phyloP scores from a whole-genome alignment of 92 coral and sea anemone species.

The Zoanthus solanderi region DNA sequence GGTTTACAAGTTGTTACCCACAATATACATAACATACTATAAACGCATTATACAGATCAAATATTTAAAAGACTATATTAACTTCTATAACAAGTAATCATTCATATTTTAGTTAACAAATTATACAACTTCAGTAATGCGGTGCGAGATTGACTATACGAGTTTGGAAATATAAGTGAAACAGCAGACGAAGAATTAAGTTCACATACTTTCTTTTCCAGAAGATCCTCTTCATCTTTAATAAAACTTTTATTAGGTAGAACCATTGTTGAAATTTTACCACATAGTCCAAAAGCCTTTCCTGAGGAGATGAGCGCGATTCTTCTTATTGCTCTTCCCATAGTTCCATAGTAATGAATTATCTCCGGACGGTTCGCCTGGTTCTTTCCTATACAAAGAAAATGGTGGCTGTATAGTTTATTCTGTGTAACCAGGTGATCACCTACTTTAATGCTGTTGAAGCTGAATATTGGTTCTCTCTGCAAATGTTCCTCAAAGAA shows the following conservation, averaged over 20 bases:
- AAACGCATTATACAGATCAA: too few species aligned
- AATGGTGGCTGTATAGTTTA: slow-evolving; percentile 27
- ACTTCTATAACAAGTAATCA: too few species aligned
- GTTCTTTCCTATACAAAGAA: slow-evolving; percentile 37
- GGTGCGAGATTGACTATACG: too few species aligned
- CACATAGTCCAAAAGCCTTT: slow-evolving; percentile 10
- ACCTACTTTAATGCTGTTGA: slow-evolving; percentile 15
- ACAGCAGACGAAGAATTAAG: neutral
- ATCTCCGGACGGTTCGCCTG: slow-evolving; percentile 16
- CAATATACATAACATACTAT: too few species aligned
- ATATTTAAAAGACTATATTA: too few species aligned
- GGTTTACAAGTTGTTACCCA: too few species aligned
- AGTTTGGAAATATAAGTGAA: neutral
- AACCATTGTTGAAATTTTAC: slow-evolving; percentile 4
- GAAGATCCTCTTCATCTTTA: slow-evolving; percentile 28
- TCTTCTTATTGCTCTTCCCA: neutral
- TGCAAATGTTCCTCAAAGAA: slow-evolving; percentile 21
- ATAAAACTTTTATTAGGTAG: slow-evolving; percentile 41
- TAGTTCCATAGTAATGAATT: slow-evolving; percentile 37
- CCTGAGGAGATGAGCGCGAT: slow-evolving; percentile 10
- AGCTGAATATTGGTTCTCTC: slow-evolving; percentile 36
- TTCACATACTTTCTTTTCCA: slow-evolving; percentile 28
- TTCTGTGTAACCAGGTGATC: slow-evolving; percentile 33
- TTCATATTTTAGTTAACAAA: too few species aligned
- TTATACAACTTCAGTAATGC: too few species aligned